Evolutionary conservation across 2,888 invertebrate genomes (phyloP).

Genomic region (Apotomis capreana): DNA sequence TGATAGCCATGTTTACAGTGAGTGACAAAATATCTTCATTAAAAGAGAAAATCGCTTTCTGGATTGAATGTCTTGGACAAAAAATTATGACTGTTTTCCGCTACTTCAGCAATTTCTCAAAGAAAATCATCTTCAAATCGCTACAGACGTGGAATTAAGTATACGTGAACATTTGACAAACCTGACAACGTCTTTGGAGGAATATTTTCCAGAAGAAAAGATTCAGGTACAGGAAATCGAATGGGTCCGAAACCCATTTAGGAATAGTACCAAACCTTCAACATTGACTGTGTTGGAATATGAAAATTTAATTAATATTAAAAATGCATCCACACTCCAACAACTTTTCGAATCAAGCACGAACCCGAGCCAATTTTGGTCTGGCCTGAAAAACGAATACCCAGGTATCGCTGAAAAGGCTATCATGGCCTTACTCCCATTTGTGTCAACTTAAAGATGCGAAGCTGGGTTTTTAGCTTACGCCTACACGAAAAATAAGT

Average conservation of each 20-base stretch:
- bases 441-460: too few species aligned
- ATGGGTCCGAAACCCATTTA: background rate
- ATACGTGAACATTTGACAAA: too few species aligned
- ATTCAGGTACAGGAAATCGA: conserved; percentile 2
- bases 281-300: too few species aligned
- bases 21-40: conserved; percentile 30
- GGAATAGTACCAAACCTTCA: conserved; percentile 8
- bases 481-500: too few species aligned
- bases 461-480: too few species aligned
- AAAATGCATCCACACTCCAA: conserved; percentile 1
- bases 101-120: background rate
- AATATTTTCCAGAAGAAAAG: background rate
- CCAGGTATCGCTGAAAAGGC: too few species aligned
- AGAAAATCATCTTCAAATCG: background rate
- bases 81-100: background rate
- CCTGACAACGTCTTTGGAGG: conserved; percentile 4
- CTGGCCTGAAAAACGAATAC: too few species aligned
- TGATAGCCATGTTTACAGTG: conserved; percentile 11
- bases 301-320: conserved; percentile 10
- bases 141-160: background rate
- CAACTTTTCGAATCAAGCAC: background rate
- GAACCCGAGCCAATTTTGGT: too few species aligned
- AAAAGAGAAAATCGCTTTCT: conserved; percentile 14
- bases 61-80: conserved; percentile 23
- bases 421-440: too few species aligned